Base-by-base conservation (phyloP, 2,888 invertebrate species). In the Hecatera dysodea region DNA sequence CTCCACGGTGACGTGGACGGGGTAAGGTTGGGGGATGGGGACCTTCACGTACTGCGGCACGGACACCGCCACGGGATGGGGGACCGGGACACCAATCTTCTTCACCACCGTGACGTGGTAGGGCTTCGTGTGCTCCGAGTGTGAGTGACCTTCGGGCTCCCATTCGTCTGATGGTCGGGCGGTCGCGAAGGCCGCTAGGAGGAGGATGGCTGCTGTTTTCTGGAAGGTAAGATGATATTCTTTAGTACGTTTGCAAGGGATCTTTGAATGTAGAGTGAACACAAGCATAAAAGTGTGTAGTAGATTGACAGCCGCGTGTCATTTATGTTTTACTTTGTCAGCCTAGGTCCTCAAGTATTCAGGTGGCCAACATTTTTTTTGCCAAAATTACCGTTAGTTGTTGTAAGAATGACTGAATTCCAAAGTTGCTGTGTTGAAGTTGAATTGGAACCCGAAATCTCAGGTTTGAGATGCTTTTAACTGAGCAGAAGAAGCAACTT, bases 1-100 rank as follows among this genome's bases (percentile, higher is more conserved):
- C 70, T 98, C 97, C 55, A 98, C 97, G 1, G 96, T 95, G 1
- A 98, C 96, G 85, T 97, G 97, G 1, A 98, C 97, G 0, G 98
- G 97, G 93, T 97, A 97, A 2, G 98, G 98, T 73, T 98, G 97
- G 1, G 98, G 98, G 60, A 98, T 97, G 69, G 97, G 97, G 36
- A 98, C 96, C 90, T 97, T 97, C 79, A 98, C 93, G 86, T 97
- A 96, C 90, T 97, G 97, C 44, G 97, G 98, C 24, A 97, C 97
- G 11, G 97, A 97, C 0, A 97, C 97, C 1, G 97, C 97, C 29
- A 97, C 97, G 0, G 97, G 97, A 86, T 98, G 97, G 0, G 97
- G 98, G 60, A 97, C 96, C n/a, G 97, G 97, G 19, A 97, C 96
- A 1, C 97, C 97, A 79, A 97, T 96, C 93, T 97, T 97, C 93